Base-by-base conservation (phyloP, 2,888 invertebrate species). In the Acanthococcus lagerstroemiae region DNA sequence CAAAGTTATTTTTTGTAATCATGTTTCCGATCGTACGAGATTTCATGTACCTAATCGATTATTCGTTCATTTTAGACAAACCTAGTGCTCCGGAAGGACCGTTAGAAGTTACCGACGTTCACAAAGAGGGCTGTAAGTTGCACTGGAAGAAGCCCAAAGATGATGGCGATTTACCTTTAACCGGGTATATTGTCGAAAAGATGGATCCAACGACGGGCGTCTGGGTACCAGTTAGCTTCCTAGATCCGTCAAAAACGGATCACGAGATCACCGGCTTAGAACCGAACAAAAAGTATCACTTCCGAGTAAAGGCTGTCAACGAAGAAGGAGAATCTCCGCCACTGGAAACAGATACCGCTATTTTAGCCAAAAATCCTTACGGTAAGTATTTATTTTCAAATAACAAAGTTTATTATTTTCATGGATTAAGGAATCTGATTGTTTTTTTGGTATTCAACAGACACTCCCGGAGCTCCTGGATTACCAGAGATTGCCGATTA, bases 281-380 rank as follows among this genome's bases (percentile, higher is more conserved):
- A 77, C 92, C 95, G 65, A 93, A 93, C 70, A 91, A 93, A 76
- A 90, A 94, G 68, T 99, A 99, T 79, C 90, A 95, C 76, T 99
- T 99, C 84, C 84, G 99, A 67, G 95, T 99, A 0, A 92, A 91
- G 74, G 99, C 99, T 6, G 84, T 93, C 9, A 97, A 97, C 77
- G 93, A 94, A 74, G 94, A 96, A 76, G 99, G 99, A 4, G 93
- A 93, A 76, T 95, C 95, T 0, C 96, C 96, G 73, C 95, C 96
- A 5, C 78, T 99, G 54, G 91, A 91, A 71, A 90, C 93, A 0
- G 93, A 94, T 72, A 83, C 85, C 37, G 84, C 91, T 0, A 89
- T 89, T 67, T 77, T 95, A 12, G 97, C 99, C 63, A 99, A 99
- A 80, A 97, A 99, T 83, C 97, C 99, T 21, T 99, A 85, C 78